A percentile compares a stretch with the other conserved stretches of the same genome.
phyloP scores from a whole-genome alignment of 2,797 vertebrate genomes.

The Crenuchus spilurus region DNA sequence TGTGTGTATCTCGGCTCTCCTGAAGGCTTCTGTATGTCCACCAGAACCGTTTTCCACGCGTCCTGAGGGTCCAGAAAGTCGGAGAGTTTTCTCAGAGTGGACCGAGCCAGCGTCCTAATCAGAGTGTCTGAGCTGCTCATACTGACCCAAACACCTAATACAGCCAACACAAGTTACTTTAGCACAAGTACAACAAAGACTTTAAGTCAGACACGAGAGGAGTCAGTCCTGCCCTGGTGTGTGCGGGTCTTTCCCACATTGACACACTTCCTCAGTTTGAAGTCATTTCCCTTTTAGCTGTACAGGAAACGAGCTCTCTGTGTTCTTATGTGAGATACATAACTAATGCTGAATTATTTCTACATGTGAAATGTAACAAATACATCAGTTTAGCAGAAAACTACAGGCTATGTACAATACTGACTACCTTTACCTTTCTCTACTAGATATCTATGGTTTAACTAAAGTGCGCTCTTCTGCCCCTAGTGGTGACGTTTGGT shows the following conservation, averaged over 20 bases:
- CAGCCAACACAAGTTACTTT: background rate
- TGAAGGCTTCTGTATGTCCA: slow-evolving; percentile 78
- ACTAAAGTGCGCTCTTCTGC: background rate
- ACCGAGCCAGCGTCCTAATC: slow-evolving; percentile 79
- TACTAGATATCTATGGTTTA: background rate
- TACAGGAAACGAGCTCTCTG: too few species aligned
- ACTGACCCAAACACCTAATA: background rate
- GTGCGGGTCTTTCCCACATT: slow-evolving; percentile 64
- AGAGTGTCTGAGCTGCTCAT: slow-evolving; percentile 86
- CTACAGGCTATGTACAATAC: background rate
- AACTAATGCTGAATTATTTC: background rate
- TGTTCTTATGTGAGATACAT: background rate
- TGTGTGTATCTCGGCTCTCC: slow-evolving; percentile 88
- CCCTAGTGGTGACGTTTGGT: background rate
- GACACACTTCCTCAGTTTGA: slow-evolving; percentile 73
- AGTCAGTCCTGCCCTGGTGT: background rate
- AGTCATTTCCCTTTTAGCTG: slow-evolving; percentile 43
- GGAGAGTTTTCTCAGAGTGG: slow-evolving; percentile 75
- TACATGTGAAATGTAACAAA: background rate
- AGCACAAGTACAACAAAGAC: background rate
- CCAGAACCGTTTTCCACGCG: slow-evolving; percentile 85
- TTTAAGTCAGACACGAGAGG: background rate
- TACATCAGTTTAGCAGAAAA: too few species aligned
- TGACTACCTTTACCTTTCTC: too few species aligned
- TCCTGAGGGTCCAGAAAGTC: slow-evolving; percentile 90